Evolutionary conservation across 2,113 vertebrate genomes (phyloP).

Genomic region (Theristicus caerulescens): DNA sequence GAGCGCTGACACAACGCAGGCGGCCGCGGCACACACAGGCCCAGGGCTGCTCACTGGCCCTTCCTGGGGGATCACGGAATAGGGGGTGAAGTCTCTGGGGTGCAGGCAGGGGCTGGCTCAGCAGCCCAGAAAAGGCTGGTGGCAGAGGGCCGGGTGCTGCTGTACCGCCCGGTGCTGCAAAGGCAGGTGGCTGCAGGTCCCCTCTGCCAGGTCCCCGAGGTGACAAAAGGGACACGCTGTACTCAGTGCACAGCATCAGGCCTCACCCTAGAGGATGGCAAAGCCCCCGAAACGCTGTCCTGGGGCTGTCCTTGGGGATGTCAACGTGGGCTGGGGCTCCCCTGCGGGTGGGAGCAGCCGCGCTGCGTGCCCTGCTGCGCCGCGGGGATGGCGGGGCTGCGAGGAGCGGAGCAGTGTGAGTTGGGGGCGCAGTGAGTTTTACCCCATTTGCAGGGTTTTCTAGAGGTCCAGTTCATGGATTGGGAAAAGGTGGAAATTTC

Average conservation of each 20-base stretch:
- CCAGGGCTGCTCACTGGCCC: background rate
- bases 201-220: background rate
- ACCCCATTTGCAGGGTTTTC: background rate
- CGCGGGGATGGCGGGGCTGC: fast-evolving
- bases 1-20: conserved; percentile 63
- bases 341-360: fast-evolving
- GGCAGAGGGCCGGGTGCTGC: fast-evolving
- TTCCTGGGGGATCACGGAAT: background rate
- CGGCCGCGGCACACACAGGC: background rate
- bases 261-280: background rate
- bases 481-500: background rate
- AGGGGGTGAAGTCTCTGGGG: background rate
- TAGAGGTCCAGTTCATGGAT: background rate
- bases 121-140: background rate
- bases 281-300: fast-evolving
- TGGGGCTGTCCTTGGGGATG: background rate
- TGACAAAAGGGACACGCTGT: background rate
- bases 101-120: background rate
- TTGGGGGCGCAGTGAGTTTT: background rate
- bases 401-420: background rate
- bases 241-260: background rate
- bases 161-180: fast-evolving
- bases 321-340: fast-evolving
- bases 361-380: background rate
- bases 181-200: background rate